phyloP scores from a whole-genome alignment of 2,797 vertebrate species.

The Petrocephalus schoutedeni region DNA sequence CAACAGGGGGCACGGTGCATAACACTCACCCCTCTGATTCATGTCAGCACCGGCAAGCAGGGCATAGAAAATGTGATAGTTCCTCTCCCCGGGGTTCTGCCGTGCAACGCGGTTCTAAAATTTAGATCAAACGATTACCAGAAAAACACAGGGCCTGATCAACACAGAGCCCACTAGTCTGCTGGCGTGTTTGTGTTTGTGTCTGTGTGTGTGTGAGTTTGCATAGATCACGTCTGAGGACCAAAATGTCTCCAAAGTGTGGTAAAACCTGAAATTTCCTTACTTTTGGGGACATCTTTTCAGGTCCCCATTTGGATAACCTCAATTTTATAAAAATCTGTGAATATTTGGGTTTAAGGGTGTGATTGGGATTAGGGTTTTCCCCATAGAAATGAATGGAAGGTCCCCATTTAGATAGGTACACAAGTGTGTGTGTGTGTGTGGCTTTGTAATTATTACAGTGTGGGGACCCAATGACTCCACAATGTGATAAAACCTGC shows the following conservation, averaged over 20 bases:
- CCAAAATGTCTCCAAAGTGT: not conserved
- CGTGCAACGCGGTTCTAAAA: constrained; percentile 83
- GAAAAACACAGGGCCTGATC: not conserved
- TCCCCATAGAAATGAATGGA: too few species aligned
- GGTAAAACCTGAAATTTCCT: not conserved
- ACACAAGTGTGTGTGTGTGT: too few species aligned
- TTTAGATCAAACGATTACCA: constrained; percentile 24
- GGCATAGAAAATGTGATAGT: constrained; percentile 88
- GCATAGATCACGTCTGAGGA: not conserved
- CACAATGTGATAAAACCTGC: too few species aligned
- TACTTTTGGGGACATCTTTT: not conserved
- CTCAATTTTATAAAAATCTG: too few species aligned
- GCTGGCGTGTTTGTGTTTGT: not conserved
- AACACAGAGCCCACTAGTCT: not conserved
- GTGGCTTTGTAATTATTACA: too few species aligned
- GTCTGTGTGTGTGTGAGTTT: not conserved
- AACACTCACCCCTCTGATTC: constrained; percentile 70
- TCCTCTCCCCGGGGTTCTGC: constrained; percentile 84
- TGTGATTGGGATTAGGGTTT: too few species aligned
- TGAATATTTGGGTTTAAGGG: too few species aligned
- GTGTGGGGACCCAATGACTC: too few species aligned
- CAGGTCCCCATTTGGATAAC: not conserved
- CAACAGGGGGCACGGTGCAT: constrained; percentile 18
- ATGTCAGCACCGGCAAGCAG: constrained; percentile 70
- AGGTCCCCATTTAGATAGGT: too few species aligned